These are phyloP conservation scores for Bombus polaris DNA, from an alignment of 1,140 invertebrate genomes.

Conservation along the genomic window DNA sequence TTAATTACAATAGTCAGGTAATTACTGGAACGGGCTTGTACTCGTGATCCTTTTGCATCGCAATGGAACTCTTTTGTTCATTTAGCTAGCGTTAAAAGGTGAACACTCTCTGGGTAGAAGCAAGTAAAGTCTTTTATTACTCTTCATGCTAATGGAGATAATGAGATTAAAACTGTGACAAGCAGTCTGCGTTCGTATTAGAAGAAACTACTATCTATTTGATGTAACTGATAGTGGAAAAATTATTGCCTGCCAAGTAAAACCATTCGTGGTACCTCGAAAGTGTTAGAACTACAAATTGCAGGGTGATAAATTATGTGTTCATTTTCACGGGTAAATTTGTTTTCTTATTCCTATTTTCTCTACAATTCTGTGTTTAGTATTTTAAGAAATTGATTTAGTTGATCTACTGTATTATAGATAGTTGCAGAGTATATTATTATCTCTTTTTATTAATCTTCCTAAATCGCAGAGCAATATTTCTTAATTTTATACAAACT, in stretches of 20 bases:
- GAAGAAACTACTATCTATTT: not conserved
- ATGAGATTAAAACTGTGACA: not conserved
- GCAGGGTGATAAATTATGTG: not conserved
- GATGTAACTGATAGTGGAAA: no score
- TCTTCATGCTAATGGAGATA: not conserved
- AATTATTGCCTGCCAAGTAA: not conserved
- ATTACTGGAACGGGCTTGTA: not conserved
- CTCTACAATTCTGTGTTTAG: not conserved
- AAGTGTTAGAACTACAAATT: not conserved
- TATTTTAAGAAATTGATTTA: not conserved
- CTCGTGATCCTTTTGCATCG: slow-evolving; percentile 12
- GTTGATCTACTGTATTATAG: not conserved
- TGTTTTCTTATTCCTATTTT: not conserved
- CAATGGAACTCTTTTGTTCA: slow-evolving; percentile 6
- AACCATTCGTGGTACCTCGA: not conserved
- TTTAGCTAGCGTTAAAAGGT: not conserved
- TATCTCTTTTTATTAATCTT: not conserved
- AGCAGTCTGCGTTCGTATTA: not conserved
- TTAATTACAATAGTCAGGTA: slow-evolving; percentile 20
- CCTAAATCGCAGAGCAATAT: no score
- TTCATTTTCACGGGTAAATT: not conserved
- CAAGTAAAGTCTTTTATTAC: not conserved
- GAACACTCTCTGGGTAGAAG: not conserved
- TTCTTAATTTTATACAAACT: no score
- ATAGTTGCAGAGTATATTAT: no score